Base-by-base conservation (phyloP, 2,113 vertebrate genomes). In the Heteronetta atricapilla region DNA sequence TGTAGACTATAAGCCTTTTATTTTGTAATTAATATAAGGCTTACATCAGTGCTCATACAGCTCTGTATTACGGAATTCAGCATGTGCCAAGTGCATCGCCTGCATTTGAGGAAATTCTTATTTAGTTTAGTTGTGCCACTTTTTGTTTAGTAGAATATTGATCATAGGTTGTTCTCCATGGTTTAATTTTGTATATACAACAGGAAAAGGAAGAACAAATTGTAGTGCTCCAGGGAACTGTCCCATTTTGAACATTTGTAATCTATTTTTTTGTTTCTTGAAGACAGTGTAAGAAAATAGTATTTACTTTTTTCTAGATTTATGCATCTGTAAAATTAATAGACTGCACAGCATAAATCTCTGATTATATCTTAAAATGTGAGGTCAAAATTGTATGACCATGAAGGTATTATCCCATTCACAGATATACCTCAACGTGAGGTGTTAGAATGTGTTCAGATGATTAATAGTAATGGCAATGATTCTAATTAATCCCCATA, bases 91-190 rank as follows among this genome's bases (percentile, higher is more conserved):
- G 40, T 38, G 11, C 40, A 46, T 34, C 88, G 55, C 80, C 26
- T 93, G 70, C 12, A 23, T 82, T 88, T 82, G 66, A 74, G 29
- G 53, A 89, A 23, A 83, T 81, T 90, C 40, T 88, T 66, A 55
- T 50, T 88, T 82, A 69, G 26, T 56, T 88, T 79, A 69, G 26
- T 82, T 70, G 69, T 59, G 10, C 50, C 63, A 42, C 14, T 85
- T 81, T 90, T 66, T 84, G 13, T 94, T 95, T 73, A 94, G 62
- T 77, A 56, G 28, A 94, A 86, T 94, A 88, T 31, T 95, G 50
- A 78, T 91, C 56, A 63, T 36, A 53, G 74, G 22, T 31, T 82
- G 3, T 88, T 76, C 13, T 52, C 64, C 22, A 21, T 52, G 25
- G 58, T 86, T 48, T 52, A 85, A n/a, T 94, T 93, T 81, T 95